Evolutionary conservation across 2,797 vertebrate genomes (phyloP).

Genomic region (Muraenolepis orangiensis): DNA sequence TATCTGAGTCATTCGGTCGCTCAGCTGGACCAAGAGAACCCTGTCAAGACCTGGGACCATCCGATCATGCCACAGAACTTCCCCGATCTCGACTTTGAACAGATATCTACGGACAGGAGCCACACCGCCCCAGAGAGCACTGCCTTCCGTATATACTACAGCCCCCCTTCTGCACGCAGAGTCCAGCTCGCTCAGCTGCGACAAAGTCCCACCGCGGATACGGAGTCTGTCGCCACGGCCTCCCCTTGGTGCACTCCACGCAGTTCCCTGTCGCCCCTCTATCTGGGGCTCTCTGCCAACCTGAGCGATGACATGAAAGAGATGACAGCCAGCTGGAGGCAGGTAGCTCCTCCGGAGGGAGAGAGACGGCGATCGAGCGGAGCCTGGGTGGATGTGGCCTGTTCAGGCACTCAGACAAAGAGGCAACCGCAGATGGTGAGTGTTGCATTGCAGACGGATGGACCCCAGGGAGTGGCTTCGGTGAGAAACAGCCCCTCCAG

Average conservation of each 20-base stretch:
- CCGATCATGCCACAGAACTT: slow-evolving; percentile 73
- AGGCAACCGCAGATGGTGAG: slow-evolving; percentile 67
- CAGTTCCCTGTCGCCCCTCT: slow-evolving; percentile 74
- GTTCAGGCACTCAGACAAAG: slow-evolving; percentile 67
- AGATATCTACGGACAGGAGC: slow-evolving; percentile 81
- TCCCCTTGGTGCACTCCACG: slow-evolving; percentile 64
- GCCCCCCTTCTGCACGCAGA: slow-evolving; percentile 86
- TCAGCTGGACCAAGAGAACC: slow-evolving; percentile 68
- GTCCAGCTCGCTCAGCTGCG: slow-evolving; percentile 72
- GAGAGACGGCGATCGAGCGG: slow-evolving; percentile 71
- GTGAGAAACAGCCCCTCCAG: slow-evolving; percentile 83
- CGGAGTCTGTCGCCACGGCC: slow-evolving; percentile 36
- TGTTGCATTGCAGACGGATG: slow-evolving; percentile 73
- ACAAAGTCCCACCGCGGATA: slow-evolving; percentile 43
- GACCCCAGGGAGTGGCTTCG: slow-evolving; percentile 16
- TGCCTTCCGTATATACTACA: slow-evolving; percentile 89
- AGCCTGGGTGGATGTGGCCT: slow-evolving; percentile 74
- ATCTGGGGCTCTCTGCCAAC: slow-evolving; percentile 85
- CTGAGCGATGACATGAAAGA: slow-evolving; percentile 98
- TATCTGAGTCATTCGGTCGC: slow-evolving; percentile 78
- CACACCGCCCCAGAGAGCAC: slow-evolving; percentile 93
- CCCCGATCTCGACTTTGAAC: slow-evolving; percentile 71
- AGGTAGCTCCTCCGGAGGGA: slow-evolving; percentile 76
- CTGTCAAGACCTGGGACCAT: slow-evolving; percentile 81
- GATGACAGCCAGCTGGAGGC: slow-evolving; percentile 86